A percentile compares a stretch with the other conserved stretches of the same genome.
These are phyloP conservation scores for Erannis defoliaria DNA, from an alignment of 2,888 invertebrate genomes.

Conservation along the genomic window DNA sequence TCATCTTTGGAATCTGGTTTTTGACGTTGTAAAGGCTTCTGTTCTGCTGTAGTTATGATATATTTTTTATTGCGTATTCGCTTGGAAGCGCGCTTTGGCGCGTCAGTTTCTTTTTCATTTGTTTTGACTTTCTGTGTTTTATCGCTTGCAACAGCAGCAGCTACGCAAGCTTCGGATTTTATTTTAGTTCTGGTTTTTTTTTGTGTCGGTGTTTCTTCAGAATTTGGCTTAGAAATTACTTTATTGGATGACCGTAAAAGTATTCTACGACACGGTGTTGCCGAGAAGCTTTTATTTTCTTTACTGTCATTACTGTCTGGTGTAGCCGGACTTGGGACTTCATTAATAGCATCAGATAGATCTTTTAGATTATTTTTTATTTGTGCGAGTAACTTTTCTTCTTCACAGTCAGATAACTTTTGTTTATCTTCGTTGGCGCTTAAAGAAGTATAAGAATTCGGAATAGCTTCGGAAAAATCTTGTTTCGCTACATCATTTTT, in stretches of 20 bases:
- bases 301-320: slow-evolving; percentile 47
- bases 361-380: slow-evolving; percentile 32
- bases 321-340: slow-evolving; percentile 33
- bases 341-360: slow-evolving; percentile 29
- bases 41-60: slow-evolving; percentile 8
- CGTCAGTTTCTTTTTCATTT: slow-evolving; percentile 11
- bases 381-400: slow-evolving; percentile 26
- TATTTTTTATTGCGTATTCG: slow-evolving; percentile 37
- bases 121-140: slow-evolving; percentile 16
- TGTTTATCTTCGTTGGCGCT: not conserved
- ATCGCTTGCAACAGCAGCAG: not conserved
- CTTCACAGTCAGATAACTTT: slow-evolving; percentile 7
- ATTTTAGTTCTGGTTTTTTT: slow-evolving; percentile 41
- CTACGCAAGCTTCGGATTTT: not conserved
- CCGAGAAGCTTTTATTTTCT: slow-evolving; percentile 52
- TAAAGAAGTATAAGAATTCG: not conserved
- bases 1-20: slow-evolving; percentile 11
- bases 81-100: slow-evolving; percentile 36
- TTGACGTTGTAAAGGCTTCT: slow-evolving; percentile 4
- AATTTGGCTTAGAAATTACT: slow-evolving; percentile 35
- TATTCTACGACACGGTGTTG: slow-evolving; percentile 52
- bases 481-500: not conserved
- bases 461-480: not conserved
- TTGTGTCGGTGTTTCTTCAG: slow-evolving; percentile 23
- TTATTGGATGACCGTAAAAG: slow-evolving; percentile 64